Evolutionary conservation across 1,140 invertebrate genomes (phyloP).

Genomic region (Oncopodura yosiiana): DNA sequence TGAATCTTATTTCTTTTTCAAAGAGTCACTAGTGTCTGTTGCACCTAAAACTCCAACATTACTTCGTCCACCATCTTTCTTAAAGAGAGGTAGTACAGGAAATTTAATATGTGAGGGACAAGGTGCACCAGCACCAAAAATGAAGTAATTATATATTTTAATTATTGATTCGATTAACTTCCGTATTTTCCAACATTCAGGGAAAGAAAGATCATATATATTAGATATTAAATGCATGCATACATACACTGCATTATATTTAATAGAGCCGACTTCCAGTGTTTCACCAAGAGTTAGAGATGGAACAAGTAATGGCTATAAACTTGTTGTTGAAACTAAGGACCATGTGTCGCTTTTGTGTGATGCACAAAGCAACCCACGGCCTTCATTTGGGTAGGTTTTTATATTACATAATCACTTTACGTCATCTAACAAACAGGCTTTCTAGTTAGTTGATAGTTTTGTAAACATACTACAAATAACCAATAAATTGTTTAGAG

Average conservation of each 20-base stretch:
- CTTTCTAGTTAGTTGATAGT: no score
- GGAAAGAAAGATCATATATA: no score
- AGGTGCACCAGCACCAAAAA: slow-evolving; percentile 54
- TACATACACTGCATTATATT: no score
- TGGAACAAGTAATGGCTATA: neutral
- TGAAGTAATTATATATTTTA: slow-evolving; percentile 51
- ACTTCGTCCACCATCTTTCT: slow-evolving; percentile 23
- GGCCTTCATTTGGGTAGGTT: slow-evolving; percentile 22
- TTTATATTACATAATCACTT: no score
- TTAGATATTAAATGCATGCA: no score
- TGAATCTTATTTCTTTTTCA: neutral
- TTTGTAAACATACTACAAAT: no score
- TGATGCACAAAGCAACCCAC: slow-evolving; percentile 28
- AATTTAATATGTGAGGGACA: slow-evolving; percentile 54
- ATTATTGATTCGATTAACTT: neutral
- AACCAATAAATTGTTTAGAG: no score
- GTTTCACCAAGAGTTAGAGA: neutral
- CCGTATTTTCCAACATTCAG: neutral
- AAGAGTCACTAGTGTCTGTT: slow-evolving; percentile 31
- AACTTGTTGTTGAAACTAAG: slow-evolving; percentile 4
- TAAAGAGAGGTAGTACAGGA: slow-evolving; percentile 37
- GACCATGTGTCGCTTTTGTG: slow-evolving; percentile 24
- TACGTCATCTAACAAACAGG: no score
- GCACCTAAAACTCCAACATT: slow-evolving; percentile 28
- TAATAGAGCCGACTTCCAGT: no score